Conservation (phyloP, 2,888 invertebrate species). For the Morinoia aosen region DNA sequence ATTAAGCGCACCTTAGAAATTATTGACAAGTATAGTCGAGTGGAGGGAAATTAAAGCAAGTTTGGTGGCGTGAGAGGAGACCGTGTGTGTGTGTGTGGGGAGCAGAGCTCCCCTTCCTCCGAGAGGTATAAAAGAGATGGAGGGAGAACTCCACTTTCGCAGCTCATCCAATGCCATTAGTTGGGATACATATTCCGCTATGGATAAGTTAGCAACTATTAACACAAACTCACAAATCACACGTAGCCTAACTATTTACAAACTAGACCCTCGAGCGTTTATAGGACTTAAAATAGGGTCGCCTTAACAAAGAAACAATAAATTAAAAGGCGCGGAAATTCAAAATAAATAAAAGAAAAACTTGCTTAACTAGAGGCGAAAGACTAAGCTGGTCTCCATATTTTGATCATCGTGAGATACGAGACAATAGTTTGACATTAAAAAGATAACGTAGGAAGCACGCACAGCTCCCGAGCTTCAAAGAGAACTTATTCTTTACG, state of each 20-base stretch:
- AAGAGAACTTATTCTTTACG: not conserved
- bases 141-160: not conserved
- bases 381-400: constrained; percentile 30
- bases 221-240: constrained; percentile 4
- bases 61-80: not conserved
- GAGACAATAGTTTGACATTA: not conserved
- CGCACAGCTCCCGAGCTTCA: not conserved
- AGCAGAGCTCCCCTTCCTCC: not conserved
- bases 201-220: not conserved
- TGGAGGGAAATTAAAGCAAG: not conserved
- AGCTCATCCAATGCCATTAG: not conserved
- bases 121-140: not conserved
- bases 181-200: not conserved
- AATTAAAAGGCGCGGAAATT: not conserved
- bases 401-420: constrained; percentile 31
- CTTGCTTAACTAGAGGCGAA: not conserved
- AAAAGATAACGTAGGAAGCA: not conserved
- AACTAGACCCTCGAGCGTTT: not conserved
- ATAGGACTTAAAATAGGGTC: not conserved
- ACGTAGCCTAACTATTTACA: constrained; percentile 30
- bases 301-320: not conserved
- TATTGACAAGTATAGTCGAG: not conserved
- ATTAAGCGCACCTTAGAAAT: not conserved
- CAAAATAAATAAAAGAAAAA: not conserved
- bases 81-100: not conserved